A percentile compares a stretch with the other conserved stretches of the same genome.
Conservation (phyloP, 2,888 invertebrate genomes). For the Amiota mariae region DNA sequence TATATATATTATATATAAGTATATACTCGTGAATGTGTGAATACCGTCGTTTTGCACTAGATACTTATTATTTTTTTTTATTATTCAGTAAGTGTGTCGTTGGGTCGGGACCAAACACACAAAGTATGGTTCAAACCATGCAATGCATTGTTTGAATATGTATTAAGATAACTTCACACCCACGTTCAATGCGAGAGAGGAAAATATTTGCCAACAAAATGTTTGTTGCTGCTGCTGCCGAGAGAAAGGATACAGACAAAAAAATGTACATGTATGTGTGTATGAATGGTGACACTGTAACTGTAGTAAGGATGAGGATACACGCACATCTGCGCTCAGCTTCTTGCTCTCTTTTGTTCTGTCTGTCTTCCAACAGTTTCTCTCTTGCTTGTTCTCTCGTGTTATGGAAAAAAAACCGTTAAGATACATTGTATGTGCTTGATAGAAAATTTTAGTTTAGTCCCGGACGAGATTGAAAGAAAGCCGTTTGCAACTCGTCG, state of each 20-base stretch:
- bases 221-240: neutral
- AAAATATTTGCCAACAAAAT: neutral
- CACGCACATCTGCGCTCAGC: slow-evolving; percentile 13
- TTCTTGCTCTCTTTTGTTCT: neutral
- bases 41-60: too few relatives aligned
- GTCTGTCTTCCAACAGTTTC: neutral
- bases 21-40: too few relatives aligned
- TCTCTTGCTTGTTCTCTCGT: neutral
- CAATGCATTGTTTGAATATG: neutral
- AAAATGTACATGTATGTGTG: too few relatives aligned
- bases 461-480: slow-evolving; percentile 71
- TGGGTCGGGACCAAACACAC: neutral
- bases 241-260: slow-evolving; percentile 7
- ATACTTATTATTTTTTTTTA: neutral
- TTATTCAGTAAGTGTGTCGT: neutral
- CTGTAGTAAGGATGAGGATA: neutral
- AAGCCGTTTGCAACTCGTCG: slow-evolving; percentile 17
- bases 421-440: slow-evolving; percentile 51
- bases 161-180: neutral
- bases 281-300: neutral
- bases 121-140: too few relatives aligned
- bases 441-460: slow-evolving; percentile 62
- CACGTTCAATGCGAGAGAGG: neutral
- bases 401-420: slow-evolving; percentile 50
- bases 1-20: too few relatives aligned